Evolutionary conservation across 2,113 vertebrate genomes (phyloP), one percentile per base, ranked within the genome.

Genomic region (Nettapus auritus): DNA sequence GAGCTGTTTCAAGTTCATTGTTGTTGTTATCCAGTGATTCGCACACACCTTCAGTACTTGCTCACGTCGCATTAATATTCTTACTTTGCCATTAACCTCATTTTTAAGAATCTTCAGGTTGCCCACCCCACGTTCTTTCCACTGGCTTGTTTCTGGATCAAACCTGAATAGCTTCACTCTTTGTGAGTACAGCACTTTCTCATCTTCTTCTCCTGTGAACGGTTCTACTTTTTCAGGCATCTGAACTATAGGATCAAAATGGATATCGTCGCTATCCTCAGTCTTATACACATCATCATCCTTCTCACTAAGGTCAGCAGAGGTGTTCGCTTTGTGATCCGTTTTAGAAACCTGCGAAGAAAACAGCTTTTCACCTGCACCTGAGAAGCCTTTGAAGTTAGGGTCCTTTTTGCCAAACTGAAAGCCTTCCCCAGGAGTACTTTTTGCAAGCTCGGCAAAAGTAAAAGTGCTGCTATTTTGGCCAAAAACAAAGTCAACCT

Each of bases 21-120:
- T 99, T 73, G 99, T 99, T 2, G 99, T 99, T 96, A 99, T 99
- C 99, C 99, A 99, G 88, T 99, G 99, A 97, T 99, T 99, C 13
- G 99, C 99, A 85, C 99, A 99, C 17, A 99, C 99, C 94, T 99
- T 99, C 28, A 99, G 93, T 33, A 99, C 99, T 93, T 99, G 99
- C 42, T 99, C 99, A 94, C 99, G 98, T 70, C 99, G 98, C 99
- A 99, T 99, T 40, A 99, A 90, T 94, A 99, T 98, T 90, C 99
- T 97, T 14, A 99, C 98, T 76, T 99, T 98, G 50, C 99, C 99
- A 55, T 99, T 99, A 53, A 97, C 90, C 82, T 92, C 97, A 69
- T 99, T 99, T 97, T 99, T 99, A 66, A 99, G 98, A 75, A 99
- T 98, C 97, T 99, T 99, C 67, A 99, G 97, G 82, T 98, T 97